Evolutionary conservation across 2,888 invertebrate genomes (phyloP).

Genomic region (Julus scanicus): DNA sequence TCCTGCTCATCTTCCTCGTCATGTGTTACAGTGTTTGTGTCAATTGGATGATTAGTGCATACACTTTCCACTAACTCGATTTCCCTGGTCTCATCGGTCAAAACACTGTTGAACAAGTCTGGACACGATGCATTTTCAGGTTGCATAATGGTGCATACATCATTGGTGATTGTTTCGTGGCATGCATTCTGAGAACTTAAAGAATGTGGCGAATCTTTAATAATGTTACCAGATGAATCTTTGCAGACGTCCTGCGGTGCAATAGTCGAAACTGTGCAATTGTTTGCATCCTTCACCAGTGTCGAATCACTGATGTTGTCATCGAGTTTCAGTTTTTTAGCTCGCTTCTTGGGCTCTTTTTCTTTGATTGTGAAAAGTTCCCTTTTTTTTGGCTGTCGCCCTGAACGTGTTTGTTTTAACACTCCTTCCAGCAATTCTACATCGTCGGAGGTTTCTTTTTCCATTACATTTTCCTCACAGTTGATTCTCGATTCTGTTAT

Average conservation of each 20-base stretch:
- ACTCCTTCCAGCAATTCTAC: conserved; percentile 44
- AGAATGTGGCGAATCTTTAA: not conserved
- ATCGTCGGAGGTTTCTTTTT: not conserved
- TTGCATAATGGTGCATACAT: not conserved
- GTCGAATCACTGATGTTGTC: not conserved
- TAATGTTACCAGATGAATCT: not conserved
- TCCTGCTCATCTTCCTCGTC: not conserved
- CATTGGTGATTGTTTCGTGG: not conserved
- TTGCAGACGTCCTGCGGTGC: not conserved
- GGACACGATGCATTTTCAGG: not conserved
- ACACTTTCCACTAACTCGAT: not conserved
- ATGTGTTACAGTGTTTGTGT: not conserved
- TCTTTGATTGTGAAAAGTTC: not conserved
- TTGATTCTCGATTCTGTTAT: not conserved
- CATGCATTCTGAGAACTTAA: not conserved
- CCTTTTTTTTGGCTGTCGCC: conserved; percentile 50
- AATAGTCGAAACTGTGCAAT: not conserved
- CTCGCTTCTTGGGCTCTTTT: conserved; percentile 11
- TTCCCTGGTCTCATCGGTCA: not conserved
- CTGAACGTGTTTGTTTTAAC: conserved; percentile 52
- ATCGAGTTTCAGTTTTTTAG: conserved; percentile 20
- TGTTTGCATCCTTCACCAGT: not conserved
- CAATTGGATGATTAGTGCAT: not conserved
- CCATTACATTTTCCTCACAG: not conserved
- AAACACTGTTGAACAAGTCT: not conserved